A percentile compares a stretch with the other conserved stretches of the same genome.
phyloP scores from a whole-genome alignment of 2,113 vertebrate species.

The Pavo muticus region DNA sequence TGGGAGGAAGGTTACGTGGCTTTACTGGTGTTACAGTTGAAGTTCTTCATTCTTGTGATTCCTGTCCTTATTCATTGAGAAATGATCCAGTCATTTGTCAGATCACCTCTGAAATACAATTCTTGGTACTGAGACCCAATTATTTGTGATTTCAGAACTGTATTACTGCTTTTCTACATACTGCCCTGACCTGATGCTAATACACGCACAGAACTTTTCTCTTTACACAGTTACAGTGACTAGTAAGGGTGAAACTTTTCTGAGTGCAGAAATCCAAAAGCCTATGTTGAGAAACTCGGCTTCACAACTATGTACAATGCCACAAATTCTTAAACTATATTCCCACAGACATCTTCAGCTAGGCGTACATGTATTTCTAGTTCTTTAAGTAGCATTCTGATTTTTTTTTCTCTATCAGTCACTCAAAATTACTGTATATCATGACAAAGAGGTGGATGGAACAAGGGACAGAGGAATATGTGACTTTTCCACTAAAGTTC shows the following conservation, averaged over 20 bases:
- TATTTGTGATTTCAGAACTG: not conserved
- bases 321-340: not conserved
- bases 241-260: not conserved
- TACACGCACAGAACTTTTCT: not conserved
- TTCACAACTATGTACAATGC: not conserved
- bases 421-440: not conserved
- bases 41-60: not conserved
- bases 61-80: not conserved
- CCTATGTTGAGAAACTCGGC: not conserved
- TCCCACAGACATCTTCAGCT: not conserved
- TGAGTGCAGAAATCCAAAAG: not conserved
- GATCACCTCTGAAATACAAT: not conserved
- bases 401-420: not conserved
- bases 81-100: not conserved
- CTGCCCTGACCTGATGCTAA: not conserved
- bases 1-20: not conserved
- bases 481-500: not conserved
- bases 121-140: not conserved
- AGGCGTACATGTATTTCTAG: not conserved
- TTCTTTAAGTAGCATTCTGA: not conserved
- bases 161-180: not conserved
- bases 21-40: not conserved
- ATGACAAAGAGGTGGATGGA: not conserved
- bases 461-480: not conserved
- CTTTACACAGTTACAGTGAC: not conserved